phyloP scores from a whole-genome alignment of 2,888 invertebrate genomes.

The Neoaliturus tenellus region DNA sequence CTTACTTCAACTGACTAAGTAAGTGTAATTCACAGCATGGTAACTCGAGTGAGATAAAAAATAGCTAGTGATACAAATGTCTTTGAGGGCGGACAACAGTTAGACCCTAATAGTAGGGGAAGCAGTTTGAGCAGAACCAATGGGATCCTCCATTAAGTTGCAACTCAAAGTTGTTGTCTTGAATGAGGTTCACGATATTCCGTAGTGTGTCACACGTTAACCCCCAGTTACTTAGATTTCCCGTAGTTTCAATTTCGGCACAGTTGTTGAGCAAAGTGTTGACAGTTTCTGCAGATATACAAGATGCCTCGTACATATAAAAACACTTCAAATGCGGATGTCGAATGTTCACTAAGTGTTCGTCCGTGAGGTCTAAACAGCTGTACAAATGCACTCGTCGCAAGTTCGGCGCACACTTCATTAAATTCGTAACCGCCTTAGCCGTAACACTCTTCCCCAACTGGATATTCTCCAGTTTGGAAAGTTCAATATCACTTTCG shows the following conservation, averaged over 20 bases:
- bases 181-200: conserved; percentile 66
- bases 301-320: conserved; percentile 72
- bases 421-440: conserved; percentile 70
- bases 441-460: conserved; percentile 71
- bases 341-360: conserved; percentile 61
- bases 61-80: background rate
- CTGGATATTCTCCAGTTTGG: conserved; percentile 70
- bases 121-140: conserved; percentile 71
- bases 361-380: conserved; percentile 71
- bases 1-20: conserved; percentile 21
- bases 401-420: conserved; percentile 70
- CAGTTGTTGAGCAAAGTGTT: conserved; percentile 70
- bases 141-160: conserved; percentile 72
- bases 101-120: conserved; percentile 23
- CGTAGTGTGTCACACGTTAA: conserved; percentile 49
- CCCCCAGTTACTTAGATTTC: conserved; percentile 72
- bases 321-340: conserved; percentile 69
- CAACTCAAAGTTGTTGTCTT: conserved; percentile 71
- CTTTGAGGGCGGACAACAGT: background rate
- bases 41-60: conserved; percentile 13
- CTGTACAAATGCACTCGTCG: conserved; percentile 71
- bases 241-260: conserved; percentile 70
- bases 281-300: conserved; percentile 70
- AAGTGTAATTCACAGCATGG: background rate
- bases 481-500: conserved; percentile 67